phyloP scores from a whole-genome alignment of 2,888 invertebrate genomes.

The Sinohyriopsis cumingii region DNA sequence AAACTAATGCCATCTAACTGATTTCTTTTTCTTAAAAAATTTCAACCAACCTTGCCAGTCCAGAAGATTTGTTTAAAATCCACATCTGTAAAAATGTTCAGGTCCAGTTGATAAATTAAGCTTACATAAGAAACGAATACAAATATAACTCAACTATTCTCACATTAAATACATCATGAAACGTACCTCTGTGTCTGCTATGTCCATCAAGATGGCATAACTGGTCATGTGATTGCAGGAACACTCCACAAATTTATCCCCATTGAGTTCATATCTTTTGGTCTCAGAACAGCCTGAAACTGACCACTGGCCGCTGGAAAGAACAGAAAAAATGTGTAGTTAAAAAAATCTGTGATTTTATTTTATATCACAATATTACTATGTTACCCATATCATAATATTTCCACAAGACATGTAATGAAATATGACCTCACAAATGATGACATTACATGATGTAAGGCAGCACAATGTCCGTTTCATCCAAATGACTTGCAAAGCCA shows the following conservation, averaged over 20 bases:
- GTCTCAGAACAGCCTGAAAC: constrained; percentile 91
- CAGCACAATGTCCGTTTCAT: too few relatives aligned
- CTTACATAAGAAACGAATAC: neutral
- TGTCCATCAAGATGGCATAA: constrained; percentile 89
- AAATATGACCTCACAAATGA: neutral
- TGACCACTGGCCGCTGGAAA: constrained; percentile 82
- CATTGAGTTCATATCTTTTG: constrained; percentile 67
- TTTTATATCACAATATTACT: too few relatives aligned
- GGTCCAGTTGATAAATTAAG: neutral
- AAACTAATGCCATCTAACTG: too few relatives aligned
- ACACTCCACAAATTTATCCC: constrained; percentile 81
- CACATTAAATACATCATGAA: too few relatives aligned
- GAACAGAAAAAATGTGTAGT: constrained; percentile 4
- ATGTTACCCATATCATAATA: too few relatives aligned
- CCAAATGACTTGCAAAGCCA: too few relatives aligned
- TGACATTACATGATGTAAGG: too few relatives aligned
- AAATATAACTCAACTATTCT: neutral
- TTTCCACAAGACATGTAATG: neutral
- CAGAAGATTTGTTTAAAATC: neutral
- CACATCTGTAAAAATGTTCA: neutral
- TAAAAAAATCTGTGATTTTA: neutral
- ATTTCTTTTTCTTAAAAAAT: too few relatives aligned
- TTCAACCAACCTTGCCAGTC: too few relatives aligned
- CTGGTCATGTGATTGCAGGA: constrained; percentile 93
- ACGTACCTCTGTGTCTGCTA: constrained; percentile 87